These are phyloP conservation scores for Drosophila sp. DNA, from an alignment of 1,140 invertebrate species.

Conservation along the genomic window DNA sequence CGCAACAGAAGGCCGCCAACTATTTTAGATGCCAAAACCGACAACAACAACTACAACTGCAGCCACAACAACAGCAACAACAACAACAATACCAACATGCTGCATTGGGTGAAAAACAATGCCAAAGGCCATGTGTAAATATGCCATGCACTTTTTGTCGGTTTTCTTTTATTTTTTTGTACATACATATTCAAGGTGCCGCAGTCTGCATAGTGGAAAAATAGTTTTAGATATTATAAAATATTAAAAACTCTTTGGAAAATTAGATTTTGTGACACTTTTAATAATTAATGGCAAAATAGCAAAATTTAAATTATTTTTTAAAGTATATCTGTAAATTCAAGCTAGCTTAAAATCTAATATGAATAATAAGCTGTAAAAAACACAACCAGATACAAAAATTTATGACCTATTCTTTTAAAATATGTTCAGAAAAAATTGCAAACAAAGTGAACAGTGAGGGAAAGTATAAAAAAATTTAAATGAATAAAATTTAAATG, in stretches of 20 bases:
- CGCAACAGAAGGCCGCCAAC: conserved; percentile 77
- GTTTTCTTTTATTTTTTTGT: conserved; percentile 27
- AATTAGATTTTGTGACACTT: conserved; percentile 14
- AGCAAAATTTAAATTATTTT: no score
- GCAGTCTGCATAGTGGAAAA: conserved; percentile 25
- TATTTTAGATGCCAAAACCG: conserved; percentile 76
- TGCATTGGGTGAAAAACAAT: conserved; percentile 64
- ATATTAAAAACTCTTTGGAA: conserved; percentile 12
- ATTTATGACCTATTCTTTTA: no score
- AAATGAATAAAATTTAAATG: no score
- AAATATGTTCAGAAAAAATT: no score
- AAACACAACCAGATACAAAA: no score
- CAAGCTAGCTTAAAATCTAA: no score
- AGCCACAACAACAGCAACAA: conserved; percentile 29
- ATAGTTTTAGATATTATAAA: conserved; percentile 21
- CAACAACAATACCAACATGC: conserved; percentile 34
- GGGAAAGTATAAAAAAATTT: no score
- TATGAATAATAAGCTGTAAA: no score
- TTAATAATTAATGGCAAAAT: no score
- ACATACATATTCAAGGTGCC: conserved; percentile 26
- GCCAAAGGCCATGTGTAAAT: conserved; percentile 80
- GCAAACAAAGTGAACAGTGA: no score
- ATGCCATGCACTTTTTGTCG: conserved; percentile 69
- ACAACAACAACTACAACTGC: conserved; percentile 42
- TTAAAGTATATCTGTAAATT: no score